phyloP scores from a whole-genome alignment of 2,888 invertebrate species.

The Automeris io region DNA sequence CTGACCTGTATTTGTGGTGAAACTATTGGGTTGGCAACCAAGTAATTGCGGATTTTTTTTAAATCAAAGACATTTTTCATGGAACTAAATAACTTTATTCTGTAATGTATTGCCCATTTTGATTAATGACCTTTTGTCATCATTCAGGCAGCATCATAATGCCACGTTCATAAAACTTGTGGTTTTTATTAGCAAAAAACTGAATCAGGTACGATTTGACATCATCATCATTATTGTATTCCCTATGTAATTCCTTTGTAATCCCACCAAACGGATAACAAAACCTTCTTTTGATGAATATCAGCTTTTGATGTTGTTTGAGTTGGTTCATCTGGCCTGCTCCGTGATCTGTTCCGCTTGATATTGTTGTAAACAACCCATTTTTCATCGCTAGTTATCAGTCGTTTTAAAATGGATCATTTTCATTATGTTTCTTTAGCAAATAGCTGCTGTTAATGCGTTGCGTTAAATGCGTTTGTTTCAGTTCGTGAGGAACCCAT shows the following conservation, averaged over 20 bases:
- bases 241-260: not conserved
- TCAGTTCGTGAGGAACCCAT: too few relatives aligned
- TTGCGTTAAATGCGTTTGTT: not conserved
- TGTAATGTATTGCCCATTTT: too few relatives aligned
- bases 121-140: conserved; percentile 6
- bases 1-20: too few relatives aligned
- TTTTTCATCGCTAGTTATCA: too few relatives aligned
- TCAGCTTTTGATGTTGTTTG: conserved; percentile 12
- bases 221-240: not conserved
- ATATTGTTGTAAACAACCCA: conserved; percentile 13
- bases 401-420: conserved; percentile 7
- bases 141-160: not conserved
- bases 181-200: conserved; percentile 1
- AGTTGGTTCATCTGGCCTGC: conserved; percentile 18
- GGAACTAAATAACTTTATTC: too few relatives aligned
- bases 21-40: too few relatives aligned
- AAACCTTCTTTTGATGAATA: conserved; percentile 14
- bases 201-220: not conserved
- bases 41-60: too few relatives aligned
- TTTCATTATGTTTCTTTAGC: not conserved
- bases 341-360: conserved; percentile 21
- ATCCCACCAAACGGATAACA: conserved; percentile 17
- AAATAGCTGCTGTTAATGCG: not conserved
- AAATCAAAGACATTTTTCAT: too few relatives aligned
- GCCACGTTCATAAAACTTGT: not conserved